Evolutionary conservation across 30 jellyfish, hydroid and myxozoan genomes (phyloP).

Genomic region (Cassiopea xamachana): DNA sequence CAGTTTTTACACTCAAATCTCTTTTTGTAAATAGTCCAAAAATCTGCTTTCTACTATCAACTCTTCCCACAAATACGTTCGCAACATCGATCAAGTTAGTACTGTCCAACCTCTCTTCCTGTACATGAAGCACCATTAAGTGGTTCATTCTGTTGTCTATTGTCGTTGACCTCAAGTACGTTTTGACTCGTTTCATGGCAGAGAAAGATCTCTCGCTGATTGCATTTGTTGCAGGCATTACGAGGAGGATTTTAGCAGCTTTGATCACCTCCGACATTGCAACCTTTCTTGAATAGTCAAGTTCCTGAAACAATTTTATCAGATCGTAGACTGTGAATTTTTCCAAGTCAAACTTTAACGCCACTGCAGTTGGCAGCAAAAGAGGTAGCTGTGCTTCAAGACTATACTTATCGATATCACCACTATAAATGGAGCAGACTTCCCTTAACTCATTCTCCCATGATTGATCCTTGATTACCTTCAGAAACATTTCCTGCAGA

Average conservation of each 20-base stretch:
- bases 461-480: slow-evolving; percentile 2
- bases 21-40: slow-evolving; percentile 1
- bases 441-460: slow-evolving; percentile 27
- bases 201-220: slow-evolving; percentile 69
- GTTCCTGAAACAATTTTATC: slow-evolving; percentile 31
- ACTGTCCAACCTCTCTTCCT: slow-evolving; percentile 30
- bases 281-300: slow-evolving; percentile 29
- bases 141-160: slow-evolving; percentile 26
- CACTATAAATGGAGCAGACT: neutral
- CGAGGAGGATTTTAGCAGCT: slow-evolving; percentile 61
- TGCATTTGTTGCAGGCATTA: slow-evolving; percentile 63
- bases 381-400: neutral
- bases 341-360: neutral
- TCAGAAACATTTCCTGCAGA: neutral
- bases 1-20: slow-evolving; percentile 11
- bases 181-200: neutral
- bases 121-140: neutral
- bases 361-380: neutral
- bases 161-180: slow-evolving; percentile 65
- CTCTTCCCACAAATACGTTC: slow-evolving; percentile 38
- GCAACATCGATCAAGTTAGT: slow-evolving; percentile 49
- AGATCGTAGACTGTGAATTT: slow-evolving; percentile 32
- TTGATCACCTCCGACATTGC: slow-evolving; percentile 33
- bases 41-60: slow-evolving; percentile 60
- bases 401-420: neutral